Evolutionary conservation across 2,113 vertebrate genomes (phyloP).

Genomic region (Anthoscopus minutus): DNA sequence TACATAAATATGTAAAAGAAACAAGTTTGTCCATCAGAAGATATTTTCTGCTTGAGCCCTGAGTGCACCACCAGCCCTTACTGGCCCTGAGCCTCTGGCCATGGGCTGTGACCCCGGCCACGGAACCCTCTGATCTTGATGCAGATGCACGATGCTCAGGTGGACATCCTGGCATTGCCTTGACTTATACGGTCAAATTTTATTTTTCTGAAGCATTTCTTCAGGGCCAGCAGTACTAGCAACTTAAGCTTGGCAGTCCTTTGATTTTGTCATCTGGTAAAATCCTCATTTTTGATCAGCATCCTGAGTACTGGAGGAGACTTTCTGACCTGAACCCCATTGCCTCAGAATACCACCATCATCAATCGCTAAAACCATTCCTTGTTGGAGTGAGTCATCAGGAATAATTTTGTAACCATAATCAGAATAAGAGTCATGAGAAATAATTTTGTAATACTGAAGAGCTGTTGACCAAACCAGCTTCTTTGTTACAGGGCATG

Average conservation of each 20-base stretch:
- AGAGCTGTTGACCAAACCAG: not conserved
- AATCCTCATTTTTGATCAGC: not conserved
- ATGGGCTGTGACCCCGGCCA: not conserved
- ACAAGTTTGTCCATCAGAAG: not conserved
- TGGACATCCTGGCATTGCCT: not conserved
- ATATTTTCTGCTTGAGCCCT: not conserved
- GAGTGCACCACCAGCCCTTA: not conserved
- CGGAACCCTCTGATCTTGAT: not conserved
- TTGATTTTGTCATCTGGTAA: not conserved
- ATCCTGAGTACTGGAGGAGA: not conserved
- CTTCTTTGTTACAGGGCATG: not conserved
- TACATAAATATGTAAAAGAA: not conserved
- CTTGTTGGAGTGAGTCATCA: not conserved
- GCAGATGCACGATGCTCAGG: accelerated
- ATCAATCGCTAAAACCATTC: not conserved
- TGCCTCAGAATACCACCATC: not conserved
- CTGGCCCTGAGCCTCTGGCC: not conserved
- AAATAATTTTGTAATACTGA: not conserved
- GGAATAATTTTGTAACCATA: not conserved
- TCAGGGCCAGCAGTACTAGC: not conserved
- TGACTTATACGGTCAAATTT: not conserved
- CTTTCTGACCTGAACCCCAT: not conserved
- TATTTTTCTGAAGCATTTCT: not conserved
- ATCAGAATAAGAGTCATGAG: not conserved
- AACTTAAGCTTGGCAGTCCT: not conserved